Conservation (phyloP, 2,797 vertebrate species). For the Gouania willdenowi region DNA sequence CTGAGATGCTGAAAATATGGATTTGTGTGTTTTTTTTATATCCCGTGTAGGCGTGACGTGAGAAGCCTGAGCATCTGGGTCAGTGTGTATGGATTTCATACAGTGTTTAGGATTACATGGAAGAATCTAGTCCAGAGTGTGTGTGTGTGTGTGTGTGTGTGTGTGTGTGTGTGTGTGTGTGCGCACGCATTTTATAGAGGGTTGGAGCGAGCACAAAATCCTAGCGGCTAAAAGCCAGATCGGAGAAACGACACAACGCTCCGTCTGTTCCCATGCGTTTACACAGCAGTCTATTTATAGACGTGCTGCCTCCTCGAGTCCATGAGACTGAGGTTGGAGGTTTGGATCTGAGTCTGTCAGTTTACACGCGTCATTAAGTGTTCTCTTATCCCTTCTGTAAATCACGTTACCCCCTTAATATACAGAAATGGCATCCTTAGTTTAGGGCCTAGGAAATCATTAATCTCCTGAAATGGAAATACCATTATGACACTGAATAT, state of each 20-base stretch:
- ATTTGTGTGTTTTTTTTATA: conserved; percentile 10
- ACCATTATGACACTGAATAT: too few relatives aligned
- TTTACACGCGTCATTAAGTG: too few relatives aligned
- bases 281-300: conserved; percentile 62
- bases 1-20: conserved; percentile 2
- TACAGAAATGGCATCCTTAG: too few relatives aligned
- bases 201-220: background rate
- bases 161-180: conserved; percentile 4
- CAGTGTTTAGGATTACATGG: conserved; percentile 20
- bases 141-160: conserved; percentile 6
- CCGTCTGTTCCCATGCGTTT: conserved; percentile 57
- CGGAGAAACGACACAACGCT: conserved; percentile 47
- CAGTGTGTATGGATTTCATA: conserved; percentile 34
- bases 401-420: too few relatives aligned
- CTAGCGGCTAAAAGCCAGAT: conserved; percentile 53
- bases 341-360: too few relatives aligned
- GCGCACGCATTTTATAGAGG: conserved; percentile 10
- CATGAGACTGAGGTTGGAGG: too few relatives aligned
- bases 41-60: conserved; percentile 24
- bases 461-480: too few relatives aligned
- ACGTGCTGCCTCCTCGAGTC: conserved; percentile 18
- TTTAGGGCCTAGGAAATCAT: too few relatives aligned
- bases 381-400: too few relatives aligned
- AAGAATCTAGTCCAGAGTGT: conserved; percentile 10
- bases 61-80: conserved; percentile 41